Base-by-base conservation (phyloP, 2,797 vertebrate genomes). In the Sphaeramia orbicularis region DNA sequence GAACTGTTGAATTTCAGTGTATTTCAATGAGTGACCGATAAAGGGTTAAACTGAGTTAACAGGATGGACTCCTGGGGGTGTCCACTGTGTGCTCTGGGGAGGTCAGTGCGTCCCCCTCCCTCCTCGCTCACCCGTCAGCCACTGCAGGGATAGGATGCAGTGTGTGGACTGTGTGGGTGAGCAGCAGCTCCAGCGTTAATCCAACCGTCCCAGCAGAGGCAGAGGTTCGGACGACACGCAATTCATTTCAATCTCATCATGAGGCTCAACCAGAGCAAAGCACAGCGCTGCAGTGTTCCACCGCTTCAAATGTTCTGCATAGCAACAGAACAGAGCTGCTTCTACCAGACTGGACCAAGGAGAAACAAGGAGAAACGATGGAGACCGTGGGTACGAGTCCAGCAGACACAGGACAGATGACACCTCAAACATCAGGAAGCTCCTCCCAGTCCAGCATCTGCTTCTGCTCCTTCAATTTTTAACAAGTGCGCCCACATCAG, bases 171-270 rank as follows among this genome's bases (percentile, higher is more conserved):
- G 79, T 72, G 83, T 75, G 68, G 74, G 77, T 65, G 82, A 74
- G 44, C 57, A 87, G 81, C 72, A 77, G 70, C 83, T 69, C 71
- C 61, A 48, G 71, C 74, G 81, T 83, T 90, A 92, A 84, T 78
- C 84, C 82, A 54, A 65, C 74, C 52, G 74, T 90, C 89, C 88
- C 91, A 91, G 87, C 86, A 83, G 87, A 79, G 78, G 74, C 74
- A 76, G 86, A 87, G 90, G 92, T 93, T 93, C 67, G 90, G 91
- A 91, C 44, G 74, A 83, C 67, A 76, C 89, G 88, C 91, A 94
- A 92, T 93, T 92, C 84, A 95, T 94, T 95, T 93, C 89, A 94
- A 94, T 93, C 92, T 93, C 91, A 93, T 94, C 92, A 95, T 81
- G 82, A 58, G 54, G 91, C 87, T 89, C 69, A 81, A 87, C 86